These are phyloP conservation scores for Oceanodroma leucorhoa DNA, from an alignment of 2,797 vertebrate species.

Conservation along the genomic window DNA sequence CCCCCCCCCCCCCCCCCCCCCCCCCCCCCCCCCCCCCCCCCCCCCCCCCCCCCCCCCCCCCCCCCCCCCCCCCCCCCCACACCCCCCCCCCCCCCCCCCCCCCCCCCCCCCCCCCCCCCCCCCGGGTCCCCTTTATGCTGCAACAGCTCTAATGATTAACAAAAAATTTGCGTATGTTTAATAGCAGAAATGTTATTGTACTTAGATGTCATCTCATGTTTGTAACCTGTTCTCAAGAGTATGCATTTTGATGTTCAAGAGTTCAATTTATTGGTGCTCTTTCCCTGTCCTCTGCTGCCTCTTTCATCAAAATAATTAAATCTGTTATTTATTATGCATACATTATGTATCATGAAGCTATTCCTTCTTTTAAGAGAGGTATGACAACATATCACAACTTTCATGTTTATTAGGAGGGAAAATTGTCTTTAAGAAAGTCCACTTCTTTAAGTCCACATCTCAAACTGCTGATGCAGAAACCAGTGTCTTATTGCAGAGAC, in stretches of 20 bases:
- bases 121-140: neutral
- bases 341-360: neutral
- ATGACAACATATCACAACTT: neutral
- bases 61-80: accelerated
- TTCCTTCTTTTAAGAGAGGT: neutral
- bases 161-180: neutral
- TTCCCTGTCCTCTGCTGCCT: neutral
- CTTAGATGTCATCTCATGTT: neutral
- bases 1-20: no score
- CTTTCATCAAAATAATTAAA: neutral
- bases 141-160: neutral
- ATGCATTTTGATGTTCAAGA: neutral
- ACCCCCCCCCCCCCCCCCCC: neutral
- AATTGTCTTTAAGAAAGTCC: neutral
- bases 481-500: neutral
- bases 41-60: accelerated
- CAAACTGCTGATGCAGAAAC: neutral
- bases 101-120: neutral
- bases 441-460: neutral
- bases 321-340: neutral
- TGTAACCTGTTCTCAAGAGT: neutral
- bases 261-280: neutral
- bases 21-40: accelerated
- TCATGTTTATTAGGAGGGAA: neutral
- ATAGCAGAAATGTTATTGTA: neutral